Evolutionary conservation across 2,113 vertebrate genomes (phyloP).

Genomic region (Vidua macroura): DNA sequence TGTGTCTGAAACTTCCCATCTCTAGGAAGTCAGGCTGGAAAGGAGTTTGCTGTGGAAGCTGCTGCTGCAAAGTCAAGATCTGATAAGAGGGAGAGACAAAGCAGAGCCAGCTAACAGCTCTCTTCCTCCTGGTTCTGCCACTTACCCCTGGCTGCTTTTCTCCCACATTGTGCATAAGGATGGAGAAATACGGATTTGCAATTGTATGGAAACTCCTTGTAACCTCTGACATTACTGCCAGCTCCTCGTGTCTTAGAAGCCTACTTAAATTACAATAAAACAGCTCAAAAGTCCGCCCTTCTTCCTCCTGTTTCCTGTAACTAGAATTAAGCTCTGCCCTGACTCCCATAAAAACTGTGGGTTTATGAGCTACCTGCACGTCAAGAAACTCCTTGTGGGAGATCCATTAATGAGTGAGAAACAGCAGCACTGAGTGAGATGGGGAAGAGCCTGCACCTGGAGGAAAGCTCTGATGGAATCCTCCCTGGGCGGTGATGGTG

Average conservation of each 20-base stretch:
- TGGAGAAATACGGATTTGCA: background rate
- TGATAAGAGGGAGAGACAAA: slow-evolving; percentile 45
- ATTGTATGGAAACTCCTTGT: background rate
- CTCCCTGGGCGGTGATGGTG: background rate
- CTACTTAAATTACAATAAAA: slow-evolving; percentile 50
- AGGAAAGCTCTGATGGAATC: background rate
- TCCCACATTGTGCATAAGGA: background rate
- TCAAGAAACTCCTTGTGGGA: background rate
- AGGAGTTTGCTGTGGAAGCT: slow-evolving; percentile 19
- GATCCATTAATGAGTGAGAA: background rate
- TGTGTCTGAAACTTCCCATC: background rate
- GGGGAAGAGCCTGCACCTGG: background rate
- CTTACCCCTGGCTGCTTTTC: background rate
- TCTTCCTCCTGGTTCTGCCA: slow-evolving; percentile 2
- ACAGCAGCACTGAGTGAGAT: background rate
- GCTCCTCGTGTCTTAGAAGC: background rate
- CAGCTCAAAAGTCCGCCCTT: background rate
- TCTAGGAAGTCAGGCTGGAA: background rate
- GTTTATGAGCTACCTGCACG: background rate
- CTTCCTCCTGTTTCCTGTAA: slow-evolving; percentile 26
- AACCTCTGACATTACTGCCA: background rate
- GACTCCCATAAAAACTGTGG: background rate
- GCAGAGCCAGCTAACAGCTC: background rate
- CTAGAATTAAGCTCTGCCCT: background rate
- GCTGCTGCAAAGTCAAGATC: background rate